Percentiles rank a stretch among this genome's conserved stretches.
Evolutionary conservation across 2,888 invertebrate species (phyloP).

Genomic region (Drosophila melanocephala): DNA sequence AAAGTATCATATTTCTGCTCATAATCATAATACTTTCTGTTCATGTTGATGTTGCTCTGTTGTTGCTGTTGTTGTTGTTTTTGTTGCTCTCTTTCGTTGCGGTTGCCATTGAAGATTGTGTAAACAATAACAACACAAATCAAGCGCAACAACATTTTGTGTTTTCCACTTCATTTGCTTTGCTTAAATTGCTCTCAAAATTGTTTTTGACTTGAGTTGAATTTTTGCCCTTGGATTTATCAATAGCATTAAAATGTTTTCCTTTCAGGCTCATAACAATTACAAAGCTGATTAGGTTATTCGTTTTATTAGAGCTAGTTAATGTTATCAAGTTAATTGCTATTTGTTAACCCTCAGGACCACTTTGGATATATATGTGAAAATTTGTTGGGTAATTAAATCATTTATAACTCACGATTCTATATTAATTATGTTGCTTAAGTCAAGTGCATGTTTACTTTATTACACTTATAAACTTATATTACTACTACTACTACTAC

Average conservation of each 20-base stretch:
- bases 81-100: background rate
- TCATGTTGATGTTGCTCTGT: conserved; percentile 2
- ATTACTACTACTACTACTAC: too few relatives aligned
- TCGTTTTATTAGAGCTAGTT: background rate
- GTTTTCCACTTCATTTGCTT: conserved; percentile 48
- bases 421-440: background rate
- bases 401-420: background rate
- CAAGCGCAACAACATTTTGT: conserved; percentile 52
- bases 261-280: conserved; percentile 33
- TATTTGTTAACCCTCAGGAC: background rate
- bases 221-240: conserved; percentile 4
- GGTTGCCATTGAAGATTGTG: conserved; percentile 39
- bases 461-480: background rate
- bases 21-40: conserved; percentile 60
- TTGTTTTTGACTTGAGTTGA: conserved; percentile 11
- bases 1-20: conserved; percentile 68
- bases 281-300: conserved; percentile 53
- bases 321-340: background rate
- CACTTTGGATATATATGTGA: background rate
- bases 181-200: conserved; percentile 23
- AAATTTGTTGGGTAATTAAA: background rate
- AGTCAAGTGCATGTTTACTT: background rate
- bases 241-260: conserved; percentile 26
- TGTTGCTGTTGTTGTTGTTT: background rate
- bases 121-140: conserved; percentile 55